These are phyloP conservation scores for Leucoma salicis DNA, from an alignment of 2,888 invertebrate species.

Conservation along the genomic window DNA sequence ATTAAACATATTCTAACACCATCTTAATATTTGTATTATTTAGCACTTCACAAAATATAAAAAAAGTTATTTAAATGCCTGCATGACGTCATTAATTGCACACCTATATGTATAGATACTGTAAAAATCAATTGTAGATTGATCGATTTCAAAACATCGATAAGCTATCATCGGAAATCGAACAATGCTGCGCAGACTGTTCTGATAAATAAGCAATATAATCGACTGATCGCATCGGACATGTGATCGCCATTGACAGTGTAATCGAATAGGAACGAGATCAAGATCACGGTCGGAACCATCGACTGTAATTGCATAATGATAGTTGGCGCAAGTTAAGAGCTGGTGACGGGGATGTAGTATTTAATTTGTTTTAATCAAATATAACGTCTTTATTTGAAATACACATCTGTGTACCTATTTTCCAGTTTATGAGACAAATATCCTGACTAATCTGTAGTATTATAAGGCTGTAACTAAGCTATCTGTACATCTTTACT, in stretches of 20 bases:
- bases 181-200: conserved; percentile 29
- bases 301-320: conserved; percentile 42
- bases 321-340: conserved; percentile 24
- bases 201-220: conserved; percentile 30
- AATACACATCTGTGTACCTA: neutral
- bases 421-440: too few relatives aligned
- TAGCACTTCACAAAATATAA: too few relatives aligned
- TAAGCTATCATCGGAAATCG: conserved; percentile 27
- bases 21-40: too few relatives aligned
- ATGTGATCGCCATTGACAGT: conserved; percentile 42
- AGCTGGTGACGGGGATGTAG: conserved; percentile 15
- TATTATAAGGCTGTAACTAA: too few relatives aligned
- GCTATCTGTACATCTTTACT: too few relatives aligned
- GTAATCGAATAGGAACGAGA: conserved; percentile 55
- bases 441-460: too few relatives aligned
- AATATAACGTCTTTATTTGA: too few relatives aligned
- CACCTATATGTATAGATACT: neutral
- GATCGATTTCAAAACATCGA: conserved; percentile 27
- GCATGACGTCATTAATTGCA: neutral
- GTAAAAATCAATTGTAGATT: conserved; percentile 3
- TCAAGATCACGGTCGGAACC: conserved; percentile 65
- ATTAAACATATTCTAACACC: too few relatives aligned
- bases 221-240: conserved; percentile 40
- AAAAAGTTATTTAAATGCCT: neutral
- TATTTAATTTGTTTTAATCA: too few relatives aligned